Conservation (phyloP, 2,888 invertebrate genomes). For the Drosophila mayaguana region DNA sequence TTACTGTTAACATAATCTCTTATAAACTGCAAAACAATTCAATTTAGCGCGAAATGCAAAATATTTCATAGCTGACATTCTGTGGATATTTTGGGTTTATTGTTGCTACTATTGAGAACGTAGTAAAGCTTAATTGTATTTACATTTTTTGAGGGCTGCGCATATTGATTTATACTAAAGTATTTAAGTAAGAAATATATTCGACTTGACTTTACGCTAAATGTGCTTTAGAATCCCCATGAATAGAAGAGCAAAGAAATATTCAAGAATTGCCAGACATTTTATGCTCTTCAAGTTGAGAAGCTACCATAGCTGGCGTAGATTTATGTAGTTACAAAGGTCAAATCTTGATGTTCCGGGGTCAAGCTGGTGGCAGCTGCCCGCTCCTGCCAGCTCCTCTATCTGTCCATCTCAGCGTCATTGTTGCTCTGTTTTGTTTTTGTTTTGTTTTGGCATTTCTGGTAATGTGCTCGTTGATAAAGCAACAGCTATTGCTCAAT, state of each 20-base stretch:
- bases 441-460: conserved; percentile 20
- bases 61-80: background rate
- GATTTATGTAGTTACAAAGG: background rate
- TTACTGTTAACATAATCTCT: background rate
- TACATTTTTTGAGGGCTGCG: no score
- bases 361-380: background rate
- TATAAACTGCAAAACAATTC: background rate
- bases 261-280: background rate
- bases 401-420: background rate
- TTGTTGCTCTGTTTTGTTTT: conserved; percentile 16
- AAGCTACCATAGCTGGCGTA: background rate
- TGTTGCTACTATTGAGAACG: no score
- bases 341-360: background rate
- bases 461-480: conserved; percentile 61
- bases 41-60: background rate
- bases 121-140: background rate
- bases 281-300: background rate
- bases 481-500: conserved; percentile 63
- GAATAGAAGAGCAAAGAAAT: accelerated
- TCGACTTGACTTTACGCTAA: background rate
- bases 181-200: background rate
- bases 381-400: background rate
- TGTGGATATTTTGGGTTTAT: background rate
- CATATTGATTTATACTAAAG: background rate
- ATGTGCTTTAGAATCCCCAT: background rate